phyloP scores from a whole-genome alignment of 1,140 invertebrate species.

The Drosophila asahinai region DNA sequence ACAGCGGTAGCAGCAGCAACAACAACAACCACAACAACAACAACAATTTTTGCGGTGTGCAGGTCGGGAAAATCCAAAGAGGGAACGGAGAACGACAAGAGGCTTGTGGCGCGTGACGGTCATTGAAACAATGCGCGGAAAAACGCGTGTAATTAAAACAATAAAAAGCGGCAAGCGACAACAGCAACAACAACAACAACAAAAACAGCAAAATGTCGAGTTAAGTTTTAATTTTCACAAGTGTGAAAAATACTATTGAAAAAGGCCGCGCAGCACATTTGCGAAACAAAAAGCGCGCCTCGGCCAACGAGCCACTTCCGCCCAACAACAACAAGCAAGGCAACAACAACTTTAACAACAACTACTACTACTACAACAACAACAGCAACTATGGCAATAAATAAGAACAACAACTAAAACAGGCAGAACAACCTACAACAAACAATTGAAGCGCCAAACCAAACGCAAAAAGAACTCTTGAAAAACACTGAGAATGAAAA shows the following conservation, averaged over 20 bases:
- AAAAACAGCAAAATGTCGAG: constrained; percentile 65
- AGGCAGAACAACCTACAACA: constrained; percentile 9
- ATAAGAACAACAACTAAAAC: constrained; percentile 23
- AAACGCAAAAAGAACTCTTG: constrained; percentile 3
- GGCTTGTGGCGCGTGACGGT: constrained; percentile 75
- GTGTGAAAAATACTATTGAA: constrained; percentile 82
- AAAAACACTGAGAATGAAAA: constrained; percentile 20
- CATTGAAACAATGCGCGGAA: constrained; percentile 80
- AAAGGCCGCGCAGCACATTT: constrained; percentile 51
- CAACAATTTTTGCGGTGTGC: constrained; percentile 36
- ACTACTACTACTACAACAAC: constrained; percentile 3
- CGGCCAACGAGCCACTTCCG: constrained; percentile 75
- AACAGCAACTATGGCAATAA: neutral
- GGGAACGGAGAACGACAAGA: constrained; percentile 23
- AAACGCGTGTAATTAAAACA: constrained; percentile 82
- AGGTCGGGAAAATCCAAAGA: constrained; percentile 7
- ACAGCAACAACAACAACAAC: constrained; percentile 25
- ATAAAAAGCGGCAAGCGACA: constrained; percentile 67
- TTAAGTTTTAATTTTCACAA: constrained; percentile 83
- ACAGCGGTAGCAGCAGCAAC: constrained; percentile 39
- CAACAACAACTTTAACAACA: constrained; percentile 8
- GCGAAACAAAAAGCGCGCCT: constrained; percentile 54
- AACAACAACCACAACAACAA: constrained; percentile 21
- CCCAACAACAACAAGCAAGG: constrained; percentile 39
- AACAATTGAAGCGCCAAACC: constrained; percentile 18